Conservation (phyloP, 2,113 vertebrate genomes). For the Tretioscincus oriximinensis region DNA sequence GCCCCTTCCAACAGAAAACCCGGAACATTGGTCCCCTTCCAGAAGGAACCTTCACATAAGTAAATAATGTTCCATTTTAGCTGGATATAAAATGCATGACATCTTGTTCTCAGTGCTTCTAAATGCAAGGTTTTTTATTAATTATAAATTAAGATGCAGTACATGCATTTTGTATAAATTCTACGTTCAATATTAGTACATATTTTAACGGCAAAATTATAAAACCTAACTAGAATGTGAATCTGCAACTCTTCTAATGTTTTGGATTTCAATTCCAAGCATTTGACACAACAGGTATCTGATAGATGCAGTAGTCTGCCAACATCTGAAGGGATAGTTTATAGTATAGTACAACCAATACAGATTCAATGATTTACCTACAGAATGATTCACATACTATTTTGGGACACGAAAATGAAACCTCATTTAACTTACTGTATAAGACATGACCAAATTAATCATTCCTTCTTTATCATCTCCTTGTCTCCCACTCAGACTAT, state of each 20-base stretch:
- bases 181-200: neutral
- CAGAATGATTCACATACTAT: neutral
- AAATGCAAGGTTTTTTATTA: neutral
- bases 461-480: constrained; percentile 98
- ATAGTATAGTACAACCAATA: neutral
- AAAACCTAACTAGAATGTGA: neutral
- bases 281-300: no score
- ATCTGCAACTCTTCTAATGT: neutral
- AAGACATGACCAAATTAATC: constrained; percentile 98
- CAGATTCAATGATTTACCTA: neutral
- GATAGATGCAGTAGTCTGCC: no score
- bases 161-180: neutral
- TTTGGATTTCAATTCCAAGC: neutral
- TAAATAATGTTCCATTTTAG: neutral
- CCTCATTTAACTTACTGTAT: constrained; percentile 78
- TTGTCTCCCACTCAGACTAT: constrained; percentile 91
- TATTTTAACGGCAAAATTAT: neutral
- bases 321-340: no score
- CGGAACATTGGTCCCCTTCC: no score
- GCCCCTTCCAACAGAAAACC: no score
- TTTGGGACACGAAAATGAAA: neutral
- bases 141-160: neutral
- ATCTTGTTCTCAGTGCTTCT: neutral
- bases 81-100: neutral
- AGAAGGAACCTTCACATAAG: no score